Evolutionary conservation across 2,797 vertebrate genomes (phyloP).

Genomic region (Ficedula albicollis): DNA sequence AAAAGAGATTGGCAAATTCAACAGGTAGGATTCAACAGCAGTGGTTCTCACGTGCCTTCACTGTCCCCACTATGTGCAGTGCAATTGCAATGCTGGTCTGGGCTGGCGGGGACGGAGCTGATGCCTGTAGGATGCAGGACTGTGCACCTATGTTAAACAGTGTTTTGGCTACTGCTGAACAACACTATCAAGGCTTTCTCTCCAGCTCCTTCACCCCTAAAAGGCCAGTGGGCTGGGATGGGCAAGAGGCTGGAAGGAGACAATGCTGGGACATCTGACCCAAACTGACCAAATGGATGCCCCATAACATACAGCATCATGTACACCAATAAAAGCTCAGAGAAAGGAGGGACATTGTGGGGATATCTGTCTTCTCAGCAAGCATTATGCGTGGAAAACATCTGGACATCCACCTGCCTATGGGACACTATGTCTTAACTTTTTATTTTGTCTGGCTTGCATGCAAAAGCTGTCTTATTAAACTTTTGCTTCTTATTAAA

Average conservation of each 20-base stretch:
- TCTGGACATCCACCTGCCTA: neutral
- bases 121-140: rapidly evolving
- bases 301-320: rapidly evolving
- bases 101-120: neutral
- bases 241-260: neutral
- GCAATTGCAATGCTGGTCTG: neutral
- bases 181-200: neutral
- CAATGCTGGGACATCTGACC: neutral
- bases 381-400: rapidly evolving
- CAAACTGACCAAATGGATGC: neutral
- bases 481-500: neutral
- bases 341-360: neutral
- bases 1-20: neutral
- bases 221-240: neutral
- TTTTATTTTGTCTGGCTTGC: neutral
- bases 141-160: neutral
- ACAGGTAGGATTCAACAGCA: neutral
- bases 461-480: neutral
- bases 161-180: neutral
- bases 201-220: neutral
- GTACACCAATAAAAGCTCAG: neutral
- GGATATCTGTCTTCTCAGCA: neutral
- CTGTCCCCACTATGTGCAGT: neutral
- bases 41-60: neutral
- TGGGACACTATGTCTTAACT: neutral